Conservation (phyloP, 2,113 vertebrate genomes). For the Pongo abelii region DNA sequence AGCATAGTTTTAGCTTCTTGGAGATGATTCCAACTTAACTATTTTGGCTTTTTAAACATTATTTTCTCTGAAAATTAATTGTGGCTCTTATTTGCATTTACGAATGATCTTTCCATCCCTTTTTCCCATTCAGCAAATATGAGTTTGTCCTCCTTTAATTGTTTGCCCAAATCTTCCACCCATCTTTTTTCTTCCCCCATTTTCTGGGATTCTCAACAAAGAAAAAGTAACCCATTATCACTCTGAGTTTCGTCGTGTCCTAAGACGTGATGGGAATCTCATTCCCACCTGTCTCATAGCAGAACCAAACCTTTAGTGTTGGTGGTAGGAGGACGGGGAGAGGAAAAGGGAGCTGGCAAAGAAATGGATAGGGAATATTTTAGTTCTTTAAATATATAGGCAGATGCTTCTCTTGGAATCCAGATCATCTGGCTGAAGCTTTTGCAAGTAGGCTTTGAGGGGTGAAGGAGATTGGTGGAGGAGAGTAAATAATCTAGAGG, state of each 20-base stretch:
- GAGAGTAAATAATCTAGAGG: neutral
- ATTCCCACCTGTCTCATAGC: neutral
- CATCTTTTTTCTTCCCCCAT: neutral
- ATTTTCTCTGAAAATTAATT: slow-evolving; percentile 60
- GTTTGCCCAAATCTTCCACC: neutral
- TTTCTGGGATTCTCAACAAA: slow-evolving; percentile 43
- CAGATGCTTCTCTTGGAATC: slow-evolving; percentile 21
- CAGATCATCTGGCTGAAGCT: neutral
- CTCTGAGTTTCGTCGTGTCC: neutral
- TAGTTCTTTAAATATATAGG: neutral
- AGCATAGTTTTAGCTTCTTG: slow-evolving; percentile 19
- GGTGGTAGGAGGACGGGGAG: neutral
- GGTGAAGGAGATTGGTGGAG: neutral
- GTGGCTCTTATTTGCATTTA: slow-evolving; percentile 69
- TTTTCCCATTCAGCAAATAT: neutral
- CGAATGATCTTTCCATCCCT: neutral
- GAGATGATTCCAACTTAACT: slow-evolving; percentile 62
- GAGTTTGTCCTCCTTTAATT: slow-evolving; percentile 37
- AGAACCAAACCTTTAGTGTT: neutral
- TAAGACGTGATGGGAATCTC: neutral
- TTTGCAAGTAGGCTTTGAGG: neutral
- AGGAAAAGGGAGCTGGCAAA: neutral
- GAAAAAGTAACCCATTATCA: neutral
- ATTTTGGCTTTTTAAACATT: slow-evolving; percentile 11
- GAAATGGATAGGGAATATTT: neutral